A percentile compares a stretch with the other conserved stretches of the same genome.
Evolutionary conservation across 35 echinoderm and acorn worm species (phyloP).

Genomic region (Holothuria glaberrima): DNA sequence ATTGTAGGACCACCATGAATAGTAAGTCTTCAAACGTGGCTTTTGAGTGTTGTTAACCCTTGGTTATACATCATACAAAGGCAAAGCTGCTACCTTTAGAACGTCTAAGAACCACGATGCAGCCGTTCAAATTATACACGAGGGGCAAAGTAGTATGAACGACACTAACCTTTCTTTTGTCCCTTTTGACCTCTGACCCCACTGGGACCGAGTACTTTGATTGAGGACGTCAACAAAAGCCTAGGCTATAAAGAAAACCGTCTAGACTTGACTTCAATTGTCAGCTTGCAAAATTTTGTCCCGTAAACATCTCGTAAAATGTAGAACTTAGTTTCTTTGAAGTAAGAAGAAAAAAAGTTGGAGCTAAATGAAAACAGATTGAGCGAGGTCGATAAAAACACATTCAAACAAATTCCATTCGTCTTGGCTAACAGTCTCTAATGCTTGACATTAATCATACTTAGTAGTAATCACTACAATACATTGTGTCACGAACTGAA

Average conservation of each 20-base stretch:
- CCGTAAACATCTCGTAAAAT: too few species aligned
- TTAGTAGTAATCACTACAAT: background rate
- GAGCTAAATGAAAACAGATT: too few species aligned
- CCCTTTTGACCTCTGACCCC: slow-evolving; percentile 36
- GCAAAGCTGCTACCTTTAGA: too few species aligned
- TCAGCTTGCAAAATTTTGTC: too few species aligned
- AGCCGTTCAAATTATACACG: slow-evolving; percentile 18
- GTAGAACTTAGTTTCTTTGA: too few species aligned
- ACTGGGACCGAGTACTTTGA: slow-evolving; percentile 12
- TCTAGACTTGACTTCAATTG: too few species aligned
- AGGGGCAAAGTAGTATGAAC: slow-evolving; percentile 10
- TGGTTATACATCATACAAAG: too few species aligned
- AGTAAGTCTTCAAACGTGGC: background rate
- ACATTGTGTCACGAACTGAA: background rate
- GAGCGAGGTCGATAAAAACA: slow-evolving; percentile 2
- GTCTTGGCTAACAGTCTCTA: background rate
- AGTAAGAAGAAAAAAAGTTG: too few species aligned
- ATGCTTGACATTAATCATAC: slow-evolving; percentile 23
- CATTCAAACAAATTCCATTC: slow-evolving; percentile 2
- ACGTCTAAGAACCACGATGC: background rate
- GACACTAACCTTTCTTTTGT: slow-evolving; percentile 20
- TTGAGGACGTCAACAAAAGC: slow-evolving; percentile 6
- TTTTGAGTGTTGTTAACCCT: slow-evolving; percentile 23
- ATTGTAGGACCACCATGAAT: slow-evolving; percentile 38
- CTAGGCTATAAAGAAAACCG: too few species aligned